Percentiles rank a stretch among this genome's conserved stretches.
These are phyloP conservation scores for Fabriciana adippe DNA, from an alignment of 2,888 invertebrate species.

Conservation along the genomic window DNA sequence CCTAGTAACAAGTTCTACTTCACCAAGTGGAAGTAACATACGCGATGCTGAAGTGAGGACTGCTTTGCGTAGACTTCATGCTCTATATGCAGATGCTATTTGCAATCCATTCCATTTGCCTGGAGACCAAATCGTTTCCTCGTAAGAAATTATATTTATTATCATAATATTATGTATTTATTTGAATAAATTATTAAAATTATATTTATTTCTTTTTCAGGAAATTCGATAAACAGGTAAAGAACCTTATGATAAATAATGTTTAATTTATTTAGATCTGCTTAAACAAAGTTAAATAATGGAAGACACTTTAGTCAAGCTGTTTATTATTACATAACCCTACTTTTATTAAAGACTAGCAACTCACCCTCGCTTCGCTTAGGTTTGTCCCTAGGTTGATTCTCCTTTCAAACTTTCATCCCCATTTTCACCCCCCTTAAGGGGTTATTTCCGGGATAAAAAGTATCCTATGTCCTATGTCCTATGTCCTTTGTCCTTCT, in stretches of 20 bases:
- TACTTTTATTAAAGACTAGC: no score
- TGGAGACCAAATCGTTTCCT: conserved; percentile 93
- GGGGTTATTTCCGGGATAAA: no score
- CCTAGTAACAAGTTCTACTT: conserved; percentile 95
- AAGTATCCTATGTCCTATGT: no score
- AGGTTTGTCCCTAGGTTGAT: no score
- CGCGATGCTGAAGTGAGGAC: conserved; percentile 97
- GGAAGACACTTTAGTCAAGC: neutral
- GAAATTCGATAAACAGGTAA: conserved; percentile 86
- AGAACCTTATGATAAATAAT: conserved; percentile 81
- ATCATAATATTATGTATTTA: neutral
- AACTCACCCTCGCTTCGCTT: no score
- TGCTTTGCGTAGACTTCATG: conserved; percentile 92
- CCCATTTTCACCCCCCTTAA: no score
- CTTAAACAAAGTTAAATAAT: neutral
- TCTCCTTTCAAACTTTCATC: no score
- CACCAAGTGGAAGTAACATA: conserved; percentile 92
- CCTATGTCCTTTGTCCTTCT: no score
- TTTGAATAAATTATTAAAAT: no score
- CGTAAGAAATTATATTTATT: conserved; percentile 80
- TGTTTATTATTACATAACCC: no score
- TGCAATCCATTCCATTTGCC: conserved; percentile 98
- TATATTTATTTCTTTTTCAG: conserved; percentile 62
- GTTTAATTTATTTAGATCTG: conserved; percentile 48
- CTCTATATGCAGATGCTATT: conserved; percentile 95